phyloP scores from a whole-genome alignment of 2,113 vertebrate species.

The Megaleporinus macrocephalus region DNA sequence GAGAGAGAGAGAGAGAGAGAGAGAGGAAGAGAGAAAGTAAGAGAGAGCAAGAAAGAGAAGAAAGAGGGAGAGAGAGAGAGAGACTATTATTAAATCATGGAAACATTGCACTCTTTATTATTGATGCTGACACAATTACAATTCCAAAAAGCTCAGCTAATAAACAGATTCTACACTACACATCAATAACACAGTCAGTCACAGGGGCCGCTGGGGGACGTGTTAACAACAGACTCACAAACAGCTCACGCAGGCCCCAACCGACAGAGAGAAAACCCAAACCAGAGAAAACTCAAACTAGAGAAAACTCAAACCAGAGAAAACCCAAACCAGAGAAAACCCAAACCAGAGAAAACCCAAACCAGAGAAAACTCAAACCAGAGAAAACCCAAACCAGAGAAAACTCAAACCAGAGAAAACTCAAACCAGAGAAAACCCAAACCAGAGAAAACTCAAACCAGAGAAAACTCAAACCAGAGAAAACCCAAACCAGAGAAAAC shows the following conservation, averaged over 20 bases:
- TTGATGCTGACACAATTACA: slow-evolving; percentile 12
- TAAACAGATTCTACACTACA: not conserved
- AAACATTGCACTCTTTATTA: not conserved
- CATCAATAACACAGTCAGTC: not conserved
- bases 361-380: too few relatives aligned
- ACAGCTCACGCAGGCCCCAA: not conserved
- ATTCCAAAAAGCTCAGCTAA: not conserved
- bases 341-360: too few relatives aligned
- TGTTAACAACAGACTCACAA: not conserved
- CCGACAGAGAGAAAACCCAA: too few relatives aligned
- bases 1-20: slow-evolving; percentile 20
- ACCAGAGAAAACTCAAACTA: too few relatives aligned
- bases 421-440: too few relatives aligned
- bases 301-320: too few relatives aligned
- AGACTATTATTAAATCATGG: slow-evolving; percentile 26
- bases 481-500: too few relatives aligned
- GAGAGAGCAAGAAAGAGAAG: not conserved
- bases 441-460: too few relatives aligned
- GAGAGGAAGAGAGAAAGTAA: not conserved
- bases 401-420: too few relatives aligned
- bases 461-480: too few relatives aligned
- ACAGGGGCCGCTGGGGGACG: not conserved
- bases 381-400: too few relatives aligned
- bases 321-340: too few relatives aligned
- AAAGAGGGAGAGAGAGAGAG: not conserved